Evolutionary conservation across 1,140 invertebrate species (phyloP), one percentile per base, ranked within the genome.

Genomic region (Plectus sambesii): DNA sequence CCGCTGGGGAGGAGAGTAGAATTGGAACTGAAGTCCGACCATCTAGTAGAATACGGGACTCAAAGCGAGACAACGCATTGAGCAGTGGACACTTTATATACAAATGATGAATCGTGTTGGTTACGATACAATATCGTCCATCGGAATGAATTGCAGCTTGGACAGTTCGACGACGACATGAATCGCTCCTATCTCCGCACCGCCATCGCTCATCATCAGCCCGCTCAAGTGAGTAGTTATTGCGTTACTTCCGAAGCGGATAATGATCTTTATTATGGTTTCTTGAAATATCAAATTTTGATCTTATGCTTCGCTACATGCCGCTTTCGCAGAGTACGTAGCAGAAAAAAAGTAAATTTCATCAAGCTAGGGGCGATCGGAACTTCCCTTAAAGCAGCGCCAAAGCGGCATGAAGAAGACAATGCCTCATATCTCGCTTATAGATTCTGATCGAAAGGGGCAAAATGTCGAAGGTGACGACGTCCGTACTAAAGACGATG

Each of bases 111-210:
- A n/a, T n/a, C n/a, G n/a, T n/a, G 20, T 5, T 43, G 12, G 24
- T 30, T 57, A 42, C 42, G 45, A 20, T 17, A 25, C 9, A n/a
- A 55, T 43, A 29, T 15, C 27, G 47, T 51, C 19, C 5, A 44
- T 53, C 53, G n/a, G 17, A 2, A 51, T 37, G 51, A n/a, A 9
- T 60, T 55, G 36, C 53, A 77, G 74, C 42, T 98, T 37, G 83
- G 85, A 0, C 85, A 96, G 71, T 98, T 98, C 70, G 69, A 74
- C 40, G 93, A 98, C 72, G 90, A 98, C 70, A 79, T 81, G 35
- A 82, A 87, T 68, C 81, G 79, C 40, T 94, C 90, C 0, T 75
- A 84, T 38, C 69, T 98, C 4, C 72, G 92, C 29, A 92, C 88
- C 1, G 70, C 94, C 4, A 69, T 96, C 35, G 84, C 90, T 4